Evolutionary conservation across 2,888 invertebrate genomes (phyloP).

Genomic region (Melinaea marsaeus): DNA sequence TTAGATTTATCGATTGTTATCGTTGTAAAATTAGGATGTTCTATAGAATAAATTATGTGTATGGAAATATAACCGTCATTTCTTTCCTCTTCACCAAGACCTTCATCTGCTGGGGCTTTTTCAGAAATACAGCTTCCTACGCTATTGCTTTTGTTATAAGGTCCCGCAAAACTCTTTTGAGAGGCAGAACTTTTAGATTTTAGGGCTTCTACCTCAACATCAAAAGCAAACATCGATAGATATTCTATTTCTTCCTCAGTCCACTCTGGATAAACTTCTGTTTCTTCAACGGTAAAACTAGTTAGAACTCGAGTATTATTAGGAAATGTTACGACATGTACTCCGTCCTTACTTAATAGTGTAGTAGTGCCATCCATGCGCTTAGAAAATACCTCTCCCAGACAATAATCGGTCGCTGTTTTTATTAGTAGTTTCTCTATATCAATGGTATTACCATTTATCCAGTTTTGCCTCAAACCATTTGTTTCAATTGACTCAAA

Average conservation of each 20-base stretch:
- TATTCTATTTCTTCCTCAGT: constrained; percentile 56
- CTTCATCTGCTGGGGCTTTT: constrained; percentile 43
- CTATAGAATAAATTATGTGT: constrained; percentile 55
- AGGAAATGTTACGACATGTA: constrained; percentile 59
- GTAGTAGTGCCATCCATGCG: constrained; percentile 65
- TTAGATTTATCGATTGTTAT: constrained; percentile 61
- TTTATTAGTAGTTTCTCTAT: constrained; percentile 58
- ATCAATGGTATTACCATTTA: constrained; percentile 40
- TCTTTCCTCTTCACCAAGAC: constrained; percentile 36
- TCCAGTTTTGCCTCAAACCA: constrained; percentile 57
- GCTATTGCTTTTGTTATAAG: constrained; percentile 33
- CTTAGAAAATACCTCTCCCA: constrained; percentile 64
- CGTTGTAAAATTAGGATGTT: constrained; percentile 76
- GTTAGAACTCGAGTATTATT: constrained; percentile 64
- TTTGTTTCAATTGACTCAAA: constrained; percentile 56
- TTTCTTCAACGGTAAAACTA: constrained; percentile 50
- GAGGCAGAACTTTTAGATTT: constrained; percentile 47
- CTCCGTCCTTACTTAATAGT: constrained; percentile 63
- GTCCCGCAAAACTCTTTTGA: constrained; percentile 43
- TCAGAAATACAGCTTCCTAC: constrained; percentile 36
- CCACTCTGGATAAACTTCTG: constrained; percentile 66
- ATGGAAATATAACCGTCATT: constrained; percentile 62
- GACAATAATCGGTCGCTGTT: constrained; percentile 64
- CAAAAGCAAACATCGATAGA: constrained; percentile 45
- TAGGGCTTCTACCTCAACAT: constrained; percentile 38